Evolutionary conservation across 2,797 vertebrate genomes (phyloP).

Genomic region (Vireo griseus): DNA sequence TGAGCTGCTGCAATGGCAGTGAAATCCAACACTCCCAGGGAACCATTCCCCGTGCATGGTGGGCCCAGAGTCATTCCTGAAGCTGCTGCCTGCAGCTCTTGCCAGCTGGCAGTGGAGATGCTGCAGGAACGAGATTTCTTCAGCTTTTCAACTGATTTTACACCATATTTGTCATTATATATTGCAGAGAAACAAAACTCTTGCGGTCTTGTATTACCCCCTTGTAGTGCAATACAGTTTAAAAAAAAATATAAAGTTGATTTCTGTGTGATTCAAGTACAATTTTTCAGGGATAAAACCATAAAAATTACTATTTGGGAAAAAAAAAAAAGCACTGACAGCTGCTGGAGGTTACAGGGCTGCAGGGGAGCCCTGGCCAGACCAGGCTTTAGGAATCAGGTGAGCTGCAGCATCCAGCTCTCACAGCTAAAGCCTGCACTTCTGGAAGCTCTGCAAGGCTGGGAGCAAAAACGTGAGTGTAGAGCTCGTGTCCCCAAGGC

Average conservation of each 20-base stretch:
- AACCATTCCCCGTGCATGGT: neutral
- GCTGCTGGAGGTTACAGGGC: neutral
- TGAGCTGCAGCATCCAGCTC: neutral
- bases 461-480: neutral
- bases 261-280: neutral
- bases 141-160: neutral
- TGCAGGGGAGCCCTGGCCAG: neutral
- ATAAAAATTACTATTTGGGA: neutral
- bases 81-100: neutral
- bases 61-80: neutral
- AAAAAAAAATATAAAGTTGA: neutral
- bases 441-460: neutral
- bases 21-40: neutral
- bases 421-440: neutral
- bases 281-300: neutral
- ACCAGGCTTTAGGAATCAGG: neutral
- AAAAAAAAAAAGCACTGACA: neutral
- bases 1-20: neutral
- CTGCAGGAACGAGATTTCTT: neutral
- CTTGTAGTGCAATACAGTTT: slow-evolving; percentile 14
- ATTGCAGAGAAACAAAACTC: neutral
- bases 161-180: neutral
- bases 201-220: neutral
- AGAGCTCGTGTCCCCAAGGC: neutral
- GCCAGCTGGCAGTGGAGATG: neutral